Evolutionary conservation across 2,888 invertebrate genomes (phyloP).

Genomic region (Drosophila mercatorum): DNA sequence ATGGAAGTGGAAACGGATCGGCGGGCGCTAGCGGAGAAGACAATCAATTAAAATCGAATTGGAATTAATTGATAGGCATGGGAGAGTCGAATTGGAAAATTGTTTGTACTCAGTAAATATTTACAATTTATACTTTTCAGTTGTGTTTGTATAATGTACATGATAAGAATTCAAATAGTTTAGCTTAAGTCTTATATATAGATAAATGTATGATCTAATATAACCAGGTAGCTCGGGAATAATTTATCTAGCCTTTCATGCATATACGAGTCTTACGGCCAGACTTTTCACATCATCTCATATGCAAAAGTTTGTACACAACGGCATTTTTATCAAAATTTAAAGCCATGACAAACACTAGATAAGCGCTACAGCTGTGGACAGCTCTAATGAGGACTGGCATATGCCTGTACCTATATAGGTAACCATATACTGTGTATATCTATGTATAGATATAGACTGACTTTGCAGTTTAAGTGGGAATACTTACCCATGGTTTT

Average conservation of each 20-base stretch:
- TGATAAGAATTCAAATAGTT: not conserved
- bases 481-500: conserved; percentile 69
- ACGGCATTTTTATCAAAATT: conserved; percentile 64
- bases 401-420: not conserved
- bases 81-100: conserved; percentile 16
- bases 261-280: not conserved
- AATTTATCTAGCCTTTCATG: not conserved
- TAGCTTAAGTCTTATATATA: no score
- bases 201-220: not conserved
- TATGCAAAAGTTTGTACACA: conserved; percentile 44
- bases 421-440: not conserved
- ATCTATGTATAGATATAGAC: not conserved
- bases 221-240: not conserved
- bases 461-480: not conserved
- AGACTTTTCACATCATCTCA: conserved; percentile 11
- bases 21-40: conserved; percentile 27
- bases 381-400: conserved; percentile 31
- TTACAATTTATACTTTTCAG: not conserved
- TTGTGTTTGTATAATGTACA: not conserved
- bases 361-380: conserved; percentile 60
- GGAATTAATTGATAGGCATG: conserved; percentile 49
- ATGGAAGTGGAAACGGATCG: conserved; percentile 11
- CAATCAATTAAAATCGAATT: conserved; percentile 57
- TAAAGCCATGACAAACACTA: conserved; percentile 67
- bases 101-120: not conserved